Percentiles rank a stretch among this genome's conserved stretches.
Conservation (phyloP, 2,113 vertebrate species). For the Gymnogyps californianus region DNA sequence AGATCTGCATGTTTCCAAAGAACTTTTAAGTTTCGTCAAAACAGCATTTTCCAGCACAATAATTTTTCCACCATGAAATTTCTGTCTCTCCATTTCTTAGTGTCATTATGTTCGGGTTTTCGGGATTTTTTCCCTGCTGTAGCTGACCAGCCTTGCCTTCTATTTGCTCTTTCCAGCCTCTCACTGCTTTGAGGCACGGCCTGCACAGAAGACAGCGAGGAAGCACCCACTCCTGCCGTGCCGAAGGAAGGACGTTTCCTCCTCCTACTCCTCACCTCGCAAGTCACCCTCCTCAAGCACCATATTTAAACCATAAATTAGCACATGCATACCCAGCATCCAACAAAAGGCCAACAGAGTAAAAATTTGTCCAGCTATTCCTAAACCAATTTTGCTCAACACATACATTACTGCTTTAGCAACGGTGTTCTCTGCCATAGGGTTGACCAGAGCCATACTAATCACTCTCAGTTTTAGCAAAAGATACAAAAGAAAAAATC, state of each 20-base stretch:
- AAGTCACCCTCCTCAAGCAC: not conserved
- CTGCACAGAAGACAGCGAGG: not conserved
- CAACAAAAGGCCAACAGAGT: not conserved
- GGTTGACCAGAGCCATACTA: not conserved
- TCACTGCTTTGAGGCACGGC: not conserved
- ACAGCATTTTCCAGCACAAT: not conserved
- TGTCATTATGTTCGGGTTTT: not conserved
- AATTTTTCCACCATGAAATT: not conserved
- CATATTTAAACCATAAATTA: not conserved
- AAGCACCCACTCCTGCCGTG: fast-evolving
- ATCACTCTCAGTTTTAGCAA: not conserved
- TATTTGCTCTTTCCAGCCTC: not conserved
- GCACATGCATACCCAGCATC: fast-evolving
- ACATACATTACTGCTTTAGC: not conserved
- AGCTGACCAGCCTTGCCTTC: not conserved
- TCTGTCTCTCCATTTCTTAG: not conserved
- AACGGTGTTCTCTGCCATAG: fast-evolving
- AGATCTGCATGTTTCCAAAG: not conserved
- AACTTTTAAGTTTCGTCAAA: not conserved
- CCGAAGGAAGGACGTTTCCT: fast-evolving
- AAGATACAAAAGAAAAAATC: not conserved
- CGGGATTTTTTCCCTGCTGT: fast-evolving
- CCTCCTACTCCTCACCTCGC: not conserved
- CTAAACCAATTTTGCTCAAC: not conserved
- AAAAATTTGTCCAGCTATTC: fast-evolving